phyloP scores from a whole-genome alignment of 2,113 vertebrate species.

The Apus apus region DNA sequence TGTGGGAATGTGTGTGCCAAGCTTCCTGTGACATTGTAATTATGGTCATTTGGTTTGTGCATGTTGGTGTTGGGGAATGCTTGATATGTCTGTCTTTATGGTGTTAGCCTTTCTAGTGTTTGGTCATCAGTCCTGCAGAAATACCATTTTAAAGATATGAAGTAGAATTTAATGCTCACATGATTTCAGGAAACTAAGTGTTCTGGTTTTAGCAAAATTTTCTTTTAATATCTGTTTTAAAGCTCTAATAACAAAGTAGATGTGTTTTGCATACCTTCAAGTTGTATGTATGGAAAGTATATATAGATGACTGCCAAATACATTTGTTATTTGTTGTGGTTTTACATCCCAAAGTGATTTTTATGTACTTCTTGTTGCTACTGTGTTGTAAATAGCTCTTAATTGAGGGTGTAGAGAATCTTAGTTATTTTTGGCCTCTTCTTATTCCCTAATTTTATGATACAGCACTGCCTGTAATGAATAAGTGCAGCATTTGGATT shows the following conservation, averaged over 20 bases:
- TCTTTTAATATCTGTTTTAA: neutral
- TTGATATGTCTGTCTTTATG: neutral
- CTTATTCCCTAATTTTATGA: neutral
- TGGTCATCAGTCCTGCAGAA: neutral
- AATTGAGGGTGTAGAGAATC: neutral
- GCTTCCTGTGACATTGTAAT: neutral
- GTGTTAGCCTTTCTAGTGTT: neutral
- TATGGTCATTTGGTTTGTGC: neutral
- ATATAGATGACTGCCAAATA: neutral
- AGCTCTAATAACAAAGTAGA: neutral
- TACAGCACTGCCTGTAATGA: neutral
- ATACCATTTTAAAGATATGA: neutral
- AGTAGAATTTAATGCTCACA: neutral
- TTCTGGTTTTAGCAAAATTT: neutral
- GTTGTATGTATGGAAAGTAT: neutral
- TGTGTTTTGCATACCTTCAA: neutral
- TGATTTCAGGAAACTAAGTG: neutral
- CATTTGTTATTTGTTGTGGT: neutral
- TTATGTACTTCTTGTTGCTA: neutral
- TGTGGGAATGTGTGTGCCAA: neutral
- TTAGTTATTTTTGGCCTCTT: neutral
- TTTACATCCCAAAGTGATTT: neutral
- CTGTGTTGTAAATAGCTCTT: neutral
- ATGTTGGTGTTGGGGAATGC: slow-evolving; percentile 13
- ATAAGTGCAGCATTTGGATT: neutral